Evolutionary conservation across 2,888 invertebrate genomes (phyloP).

Genomic region (Eumacrocentrus americanus): DNA sequence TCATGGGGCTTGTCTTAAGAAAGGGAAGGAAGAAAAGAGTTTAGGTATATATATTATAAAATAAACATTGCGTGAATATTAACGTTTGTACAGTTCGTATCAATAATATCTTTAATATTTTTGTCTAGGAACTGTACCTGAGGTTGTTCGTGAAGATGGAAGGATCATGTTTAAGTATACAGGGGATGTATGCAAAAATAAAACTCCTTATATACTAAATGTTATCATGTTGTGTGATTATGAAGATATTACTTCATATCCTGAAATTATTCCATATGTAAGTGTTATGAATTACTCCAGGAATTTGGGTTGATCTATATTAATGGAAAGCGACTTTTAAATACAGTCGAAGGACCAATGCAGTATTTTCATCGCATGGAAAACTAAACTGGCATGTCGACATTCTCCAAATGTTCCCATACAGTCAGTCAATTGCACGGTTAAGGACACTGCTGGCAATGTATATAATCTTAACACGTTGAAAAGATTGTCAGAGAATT

Average conservation of each 20-base stretch:
- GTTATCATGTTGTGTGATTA: conserved; percentile 51
- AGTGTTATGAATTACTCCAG: conserved; percentile 19
- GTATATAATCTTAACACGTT: conserved; percentile 49
- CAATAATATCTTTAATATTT: neutral
- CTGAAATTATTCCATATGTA: conserved; percentile 43
- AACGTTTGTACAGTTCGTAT: neutral
- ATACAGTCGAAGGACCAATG: conserved; percentile 37
- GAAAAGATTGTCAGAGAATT: conserved; percentile 47
- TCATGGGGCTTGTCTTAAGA: conserved; percentile 46
- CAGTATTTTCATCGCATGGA: conserved; percentile 46
- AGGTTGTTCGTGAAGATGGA: neutral
- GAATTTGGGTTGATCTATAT: conserved; percentile 21
- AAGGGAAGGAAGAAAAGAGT: conserved; percentile 43
- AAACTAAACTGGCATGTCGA: conserved; percentile 45
- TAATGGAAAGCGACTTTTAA: conserved; percentile 16
- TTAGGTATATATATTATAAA: conserved; percentile 42
- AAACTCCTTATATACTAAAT: conserved; percentile 35
- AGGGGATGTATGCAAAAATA: conserved; percentile 1
- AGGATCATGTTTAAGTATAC: conserved; percentile 8
- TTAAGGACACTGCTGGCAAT: conserved; percentile 32
- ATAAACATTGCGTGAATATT: neutral
- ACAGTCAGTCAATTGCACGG: conserved; percentile 41
- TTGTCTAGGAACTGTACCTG: neutral
- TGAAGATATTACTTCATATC: conserved; percentile 34
- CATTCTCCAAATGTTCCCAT: neutral